phyloP scores from a whole-genome alignment of 92 coral and sea anemone species.

The Zoanthus sansibaricus region DNA sequence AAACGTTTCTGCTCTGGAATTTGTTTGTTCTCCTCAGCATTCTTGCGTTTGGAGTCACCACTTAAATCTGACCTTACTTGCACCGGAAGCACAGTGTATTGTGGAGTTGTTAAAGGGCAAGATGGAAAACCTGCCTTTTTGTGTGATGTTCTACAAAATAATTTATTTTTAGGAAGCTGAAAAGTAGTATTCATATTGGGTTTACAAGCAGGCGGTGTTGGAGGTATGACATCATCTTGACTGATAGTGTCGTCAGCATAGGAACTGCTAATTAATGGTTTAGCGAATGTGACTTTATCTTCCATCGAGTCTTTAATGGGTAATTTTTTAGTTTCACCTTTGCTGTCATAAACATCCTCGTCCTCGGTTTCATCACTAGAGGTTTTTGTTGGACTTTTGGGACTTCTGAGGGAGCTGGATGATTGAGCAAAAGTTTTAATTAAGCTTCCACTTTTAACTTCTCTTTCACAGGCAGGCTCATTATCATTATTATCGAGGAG shows the following conservation, averaged over 20 bases:
- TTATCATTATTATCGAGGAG: not conserved
- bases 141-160: not conserved
- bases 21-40: not conserved
- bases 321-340: not conserved
- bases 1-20: not conserved
- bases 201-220: slow-evolving; percentile 61
- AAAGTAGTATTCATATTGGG: not conserved
- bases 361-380: slow-evolving; percentile 35
- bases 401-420: not conserved
- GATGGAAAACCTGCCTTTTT: not conserved
- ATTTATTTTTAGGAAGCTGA: not conserved
- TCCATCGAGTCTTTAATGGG: not conserved
- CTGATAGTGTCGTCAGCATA: slow-evolving; percentile 3
- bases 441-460: not conserved
- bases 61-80: not conserved
- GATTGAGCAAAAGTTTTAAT: not conserved
- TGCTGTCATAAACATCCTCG: slow-evolving; percentile 1
- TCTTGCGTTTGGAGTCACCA: not conserved
- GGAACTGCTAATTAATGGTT: not conserved
- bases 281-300: not conserved
- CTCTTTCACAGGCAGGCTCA: not conserved
- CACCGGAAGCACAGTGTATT: not conserved
- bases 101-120: not conserved
- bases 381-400: not conserved
- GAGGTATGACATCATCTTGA: slow-evolving; percentile 72